Base-by-base conservation (phyloP, 2,113 vertebrate species). In the Tyto alba region DNA sequence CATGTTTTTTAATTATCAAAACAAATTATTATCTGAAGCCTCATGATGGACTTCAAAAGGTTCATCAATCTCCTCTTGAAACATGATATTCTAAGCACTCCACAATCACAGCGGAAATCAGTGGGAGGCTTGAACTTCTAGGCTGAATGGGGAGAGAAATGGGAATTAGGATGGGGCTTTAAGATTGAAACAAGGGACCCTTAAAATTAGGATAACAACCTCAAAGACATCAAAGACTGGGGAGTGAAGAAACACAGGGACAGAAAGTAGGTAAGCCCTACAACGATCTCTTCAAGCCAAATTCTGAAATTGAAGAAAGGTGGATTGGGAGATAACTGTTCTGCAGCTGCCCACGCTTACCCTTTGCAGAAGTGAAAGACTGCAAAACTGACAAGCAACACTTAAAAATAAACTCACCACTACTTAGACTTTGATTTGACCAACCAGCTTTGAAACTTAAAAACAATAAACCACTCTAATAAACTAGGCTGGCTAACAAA, bases 291-390 rank as follows among this genome's bases (percentile, higher is more conserved):
- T 64, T 57, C 34, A 48, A 56, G 32, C 48, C 36, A 81, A 68
- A 76, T 60, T 57, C 48, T 66, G 75, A 82, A 91, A 88, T 0
- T 16, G 8, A 79, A 47, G 34, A 68, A 41, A 75, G 17, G 10
- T 25, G 17, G 47, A 48, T 13, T 21, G 22, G 32, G 25, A 86
- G 40, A 6, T 19, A 88, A 69, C 8, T 41, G 43, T 73, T 55
- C n/a, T 43, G 12, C 48, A 64, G 43, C 43, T 68, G 45, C 27
- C 23, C 69, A 47, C 0, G 0, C 12, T 72, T 36, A 72, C 0
- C 30, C 52, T 94, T 19, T 32, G 30, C 48, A 79, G 87, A 89
- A 48, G 25, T 32, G 62, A 66, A 60, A 60, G 26, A 17, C 7
- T 47, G 64, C 21, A 89, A 72, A 90, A 78, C 29, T 47, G 55